These are phyloP conservation scores for Seriola rivoliana DNA, from an alignment of 2,113 vertebrate species.

Conservation along the genomic window DNA sequence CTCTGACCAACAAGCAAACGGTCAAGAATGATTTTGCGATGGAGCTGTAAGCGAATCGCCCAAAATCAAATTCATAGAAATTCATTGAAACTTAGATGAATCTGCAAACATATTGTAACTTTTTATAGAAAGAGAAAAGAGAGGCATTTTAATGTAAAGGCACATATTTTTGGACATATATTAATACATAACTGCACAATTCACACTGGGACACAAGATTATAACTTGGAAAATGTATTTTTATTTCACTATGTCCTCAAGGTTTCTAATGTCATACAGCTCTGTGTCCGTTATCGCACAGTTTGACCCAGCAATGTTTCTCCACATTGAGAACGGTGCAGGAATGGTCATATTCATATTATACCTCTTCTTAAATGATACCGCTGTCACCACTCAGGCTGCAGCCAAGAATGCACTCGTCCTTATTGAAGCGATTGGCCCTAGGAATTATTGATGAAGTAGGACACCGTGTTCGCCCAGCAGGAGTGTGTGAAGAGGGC, in stretches of 20 bases:
- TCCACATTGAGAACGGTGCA: not conserved
- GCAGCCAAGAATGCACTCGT: not conserved
- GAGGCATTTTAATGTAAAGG: not conserved
- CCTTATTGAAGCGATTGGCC: constrained; percentile 53
- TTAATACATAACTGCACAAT: not conserved
- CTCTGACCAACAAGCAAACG: too few species aligned
- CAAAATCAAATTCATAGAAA: too few species aligned
- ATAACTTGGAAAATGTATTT: too few species aligned
- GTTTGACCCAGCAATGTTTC: not conserved
- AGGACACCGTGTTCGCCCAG: constrained; percentile 65
- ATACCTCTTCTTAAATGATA: constrained; percentile 29
- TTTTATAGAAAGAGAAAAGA: not conserved
- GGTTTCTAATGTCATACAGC: not conserved
- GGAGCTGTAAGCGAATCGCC: too few species aligned
- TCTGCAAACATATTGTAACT: not conserved
- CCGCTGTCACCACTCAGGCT: not conserved
- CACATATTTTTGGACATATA: not conserved
- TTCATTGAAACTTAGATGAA: not conserved
- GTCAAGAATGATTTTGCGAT: too few species aligned
- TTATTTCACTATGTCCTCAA: not conserved
- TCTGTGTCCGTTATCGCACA: not conserved
- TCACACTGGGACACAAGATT: not conserved
- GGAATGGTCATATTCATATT: not conserved
- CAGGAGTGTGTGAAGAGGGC: constrained; percentile 69
- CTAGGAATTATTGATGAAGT: constrained; percentile 77